Base-by-base conservation (phyloP, 1,140 invertebrate species). In the Bilobella aurantiaca region DNA sequence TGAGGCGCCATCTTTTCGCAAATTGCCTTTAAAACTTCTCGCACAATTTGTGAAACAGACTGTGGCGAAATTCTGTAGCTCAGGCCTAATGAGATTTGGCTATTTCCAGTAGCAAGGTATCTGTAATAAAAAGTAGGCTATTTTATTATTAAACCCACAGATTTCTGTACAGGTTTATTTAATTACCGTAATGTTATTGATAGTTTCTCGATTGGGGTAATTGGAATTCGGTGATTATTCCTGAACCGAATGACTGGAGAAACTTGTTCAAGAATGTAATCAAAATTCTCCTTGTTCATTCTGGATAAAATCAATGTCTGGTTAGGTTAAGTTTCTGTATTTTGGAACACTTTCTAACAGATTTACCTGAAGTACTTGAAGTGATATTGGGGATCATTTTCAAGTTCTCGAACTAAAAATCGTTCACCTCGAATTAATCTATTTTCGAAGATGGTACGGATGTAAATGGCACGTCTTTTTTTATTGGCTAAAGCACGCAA, bases 61-160 rank as follows among this genome's bases (percentile, higher is more conserved):
- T 29, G 29, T 1, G 57, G 23, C 3, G 56, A 59, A 27, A 66
- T 14, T 27, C 64, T 66, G 30, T 59, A 66, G 31, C 30, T 66
- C 21, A 37, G 46, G 1, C 47, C 64, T 18, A 66, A 47, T 3
- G 37, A 37, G 3, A 27, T n/a, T 21, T 59, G 58, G 21, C 16
- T 12, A 31, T 61, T 56, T 25, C 64, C 64, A 46, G 58, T 47
- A 2, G 42, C 63, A 12, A 65, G 34, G 59, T 59, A 65, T n/a
- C 62, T 64, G n/a, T n/a, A n/a, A n/a, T n/a, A n/a, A n/a, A n/a
- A n/a, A n/a, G n/a, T n/a, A n/a, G n/a, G n/a, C n/a, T n/a, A n/a
- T n/a, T n/a, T n/a, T n/a, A n/a, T n/a, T n/a, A n/a, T n/a, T n/a
- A n/a, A n/a, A n/a, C n/a, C n/a, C n/a, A n/a, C n/a, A n/a, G n/a